phyloP scores from a whole-genome alignment of 1,140 invertebrate genomes.

The Parasteatoda tepidariorum region DNA sequence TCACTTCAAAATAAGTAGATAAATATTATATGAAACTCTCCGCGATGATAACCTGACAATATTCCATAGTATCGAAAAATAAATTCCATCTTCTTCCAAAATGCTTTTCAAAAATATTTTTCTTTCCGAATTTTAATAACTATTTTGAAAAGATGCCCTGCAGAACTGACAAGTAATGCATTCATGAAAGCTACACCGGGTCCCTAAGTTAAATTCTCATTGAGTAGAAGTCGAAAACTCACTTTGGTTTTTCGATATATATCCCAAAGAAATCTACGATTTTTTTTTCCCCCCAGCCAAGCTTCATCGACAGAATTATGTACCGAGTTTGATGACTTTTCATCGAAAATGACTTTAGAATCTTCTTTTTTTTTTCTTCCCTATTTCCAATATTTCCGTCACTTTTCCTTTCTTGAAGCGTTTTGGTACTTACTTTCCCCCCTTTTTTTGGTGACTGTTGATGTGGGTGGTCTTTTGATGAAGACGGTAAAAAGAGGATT shows the following conservation, averaged over 20 bases:
- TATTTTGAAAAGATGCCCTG: too few relatives aligned
- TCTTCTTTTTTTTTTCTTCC: background rate
- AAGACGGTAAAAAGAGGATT: too few relatives aligned
- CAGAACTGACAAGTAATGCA: conserved; percentile 35
- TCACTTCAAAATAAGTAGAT: too few relatives aligned
- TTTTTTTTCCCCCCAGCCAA: background rate
- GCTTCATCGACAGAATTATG: conserved; percentile 38
- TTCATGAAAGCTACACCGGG: conserved; percentile 29
- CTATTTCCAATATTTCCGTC: conserved; percentile 2
- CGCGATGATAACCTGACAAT: too few relatives aligned
- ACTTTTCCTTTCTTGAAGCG: too few relatives aligned
- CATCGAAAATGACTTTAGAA: conserved; percentile 35
- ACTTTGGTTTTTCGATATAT: background rate
- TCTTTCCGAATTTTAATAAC: too few relatives aligned
- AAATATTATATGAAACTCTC: too few relatives aligned
- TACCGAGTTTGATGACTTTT: conserved; percentile 34
- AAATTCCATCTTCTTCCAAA: too few relatives aligned
- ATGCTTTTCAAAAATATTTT: too few relatives aligned
- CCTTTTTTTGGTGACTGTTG: background rate
- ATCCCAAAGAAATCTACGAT: background rate
- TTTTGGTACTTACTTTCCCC: background rate
- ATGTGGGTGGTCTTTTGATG: background rate
- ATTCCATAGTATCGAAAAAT: too few relatives aligned
- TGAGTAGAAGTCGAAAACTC: too few relatives aligned
- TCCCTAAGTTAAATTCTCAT: conserved; percentile 3